Evolutionary conservation across 2,888 invertebrate species (phyloP), one percentile per base, ranked within the genome.

Genomic region (Melinaea menophilus): DNA sequence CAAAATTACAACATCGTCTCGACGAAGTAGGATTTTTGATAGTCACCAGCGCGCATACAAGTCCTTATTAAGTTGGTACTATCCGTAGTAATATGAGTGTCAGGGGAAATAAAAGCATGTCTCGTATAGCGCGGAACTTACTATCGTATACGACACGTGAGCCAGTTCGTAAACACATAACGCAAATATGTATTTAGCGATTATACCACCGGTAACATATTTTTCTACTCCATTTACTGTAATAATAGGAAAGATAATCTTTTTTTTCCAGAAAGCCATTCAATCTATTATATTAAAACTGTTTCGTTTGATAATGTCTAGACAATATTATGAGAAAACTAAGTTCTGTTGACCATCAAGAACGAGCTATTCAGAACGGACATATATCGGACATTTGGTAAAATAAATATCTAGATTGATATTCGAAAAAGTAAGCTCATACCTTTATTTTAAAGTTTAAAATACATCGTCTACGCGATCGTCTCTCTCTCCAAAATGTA

Each of bases 21-120:
- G 56, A 59, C 60, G 62, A 61, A 59, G 67, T 67, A 69, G 71
- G 67, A 70, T 72, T 70, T 69, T 74, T 72, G 69, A 72, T 73
- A 75, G 71, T 69, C 67, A 68, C 73, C 69, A 73, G 69, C 72
- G 75, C 74, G 71, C 72, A 72, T 69, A 73, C 72, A 72, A 77
- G 85, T 71, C 77, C 86, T 71, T 66, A 72, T 75, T 79, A 84
- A 67, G 72, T 73, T 85, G 86, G 86, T 71, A 71, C 72, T 71
- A 78, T 80, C 79, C 82, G 82, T 80, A 80, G 80, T 83, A 81
- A 82, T 85, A 88, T 86, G 82, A 79, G 80, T 81, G 80, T 78
- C 87, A 77, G 71, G 87, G 88, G 88, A 88, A 86, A 88, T 88
- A 88, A 84, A 81, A 76, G 73, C 75, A 75, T 78, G 78, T 77